Conservation (phyloP, 2,797 vertebrate species). For the Denticeps clupeoides region DNA sequence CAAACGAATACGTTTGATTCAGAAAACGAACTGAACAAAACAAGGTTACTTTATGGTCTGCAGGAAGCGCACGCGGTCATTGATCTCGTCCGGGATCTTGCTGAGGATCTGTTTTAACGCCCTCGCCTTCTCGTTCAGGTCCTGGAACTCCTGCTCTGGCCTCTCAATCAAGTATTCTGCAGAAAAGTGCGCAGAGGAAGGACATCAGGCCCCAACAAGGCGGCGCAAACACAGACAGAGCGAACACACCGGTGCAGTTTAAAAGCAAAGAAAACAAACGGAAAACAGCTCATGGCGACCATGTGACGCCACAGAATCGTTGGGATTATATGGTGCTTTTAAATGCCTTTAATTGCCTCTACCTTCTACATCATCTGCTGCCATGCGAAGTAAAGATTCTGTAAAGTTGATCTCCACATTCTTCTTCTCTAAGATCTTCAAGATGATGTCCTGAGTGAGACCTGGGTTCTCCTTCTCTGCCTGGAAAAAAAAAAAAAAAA, state of each 20-base stretch:
- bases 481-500: constrained; percentile 51
- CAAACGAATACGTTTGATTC: no score
- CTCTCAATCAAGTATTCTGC: constrained; percentile 94
- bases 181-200: no score
- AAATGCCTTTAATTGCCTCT: neutral
- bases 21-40: no score
- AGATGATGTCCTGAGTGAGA: constrained; percentile 96
- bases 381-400: constrained; percentile 94
- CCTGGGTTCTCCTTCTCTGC: constrained; percentile 98
- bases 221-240: no score
- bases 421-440: constrained; percentile 98
- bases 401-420: constrained; percentile 97
- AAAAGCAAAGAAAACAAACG: no score
- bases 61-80: constrained; percentile 91
- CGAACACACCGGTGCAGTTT: no score
- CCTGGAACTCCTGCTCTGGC: constrained; percentile 87
- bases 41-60: constrained; percentile 99
- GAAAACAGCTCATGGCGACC: no score
- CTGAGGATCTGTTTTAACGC: constrained; percentile 95
- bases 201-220: no score
- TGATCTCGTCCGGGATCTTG: constrained; percentile 97
- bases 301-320: no score
- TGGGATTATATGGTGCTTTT: no score
- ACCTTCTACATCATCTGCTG: constrained; percentile 95
- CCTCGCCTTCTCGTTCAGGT: constrained; percentile 90